Base-by-base conservation (phyloP, 2,888 invertebrate species). In the Gymnoscelis rufifasciata region DNA sequence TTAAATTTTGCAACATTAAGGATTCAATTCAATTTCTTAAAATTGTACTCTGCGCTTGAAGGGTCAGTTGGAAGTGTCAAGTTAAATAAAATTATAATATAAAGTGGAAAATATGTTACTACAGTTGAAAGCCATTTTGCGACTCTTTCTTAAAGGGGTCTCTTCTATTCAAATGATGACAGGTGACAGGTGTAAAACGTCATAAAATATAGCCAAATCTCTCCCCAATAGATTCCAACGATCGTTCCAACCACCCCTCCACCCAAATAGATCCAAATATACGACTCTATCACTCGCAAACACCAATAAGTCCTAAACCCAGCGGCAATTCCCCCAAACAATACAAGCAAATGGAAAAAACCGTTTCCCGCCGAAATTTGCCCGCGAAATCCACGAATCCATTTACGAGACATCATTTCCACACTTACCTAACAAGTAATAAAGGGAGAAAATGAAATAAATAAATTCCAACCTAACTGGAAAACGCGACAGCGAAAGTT, bases 401-500 rank as follows among this genome's bases (percentile, higher is more conserved):
- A 60, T 61, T 59, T 61, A 56, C 43, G 49, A 27, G 39, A 52
- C 56, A 54, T 57, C 57, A 60, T 48, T 55, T 52, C 52, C 47
- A 54, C 54, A 59, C 60, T 56, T 54, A 51, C 54, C 52, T 48
- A 59, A 47, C 65, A 62, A 51, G 55, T 69, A 71, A 74, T 74
- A 74, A 71, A 65, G 64, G 54, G 44, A 60, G 52, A 56, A 67
- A 74, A 78, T 75, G 78, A 76, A 78, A 56, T 57, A 61, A 59
- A 61, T 61, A 61, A 61, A 61, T 61, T 61, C 56, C 47, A 33
- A 43, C 52, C 52, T 55, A 53, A 52, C 51, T 54, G 49, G 54
- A 48, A 57, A 57, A 29, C 56, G 47, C 53, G 78, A 78, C 79
- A 80, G 83, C 76, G 87, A 86, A 83, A 88, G 84, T 87, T 84